Conservation (phyloP, 2,888 invertebrate species). For the Dryadula phaetusa region DNA sequence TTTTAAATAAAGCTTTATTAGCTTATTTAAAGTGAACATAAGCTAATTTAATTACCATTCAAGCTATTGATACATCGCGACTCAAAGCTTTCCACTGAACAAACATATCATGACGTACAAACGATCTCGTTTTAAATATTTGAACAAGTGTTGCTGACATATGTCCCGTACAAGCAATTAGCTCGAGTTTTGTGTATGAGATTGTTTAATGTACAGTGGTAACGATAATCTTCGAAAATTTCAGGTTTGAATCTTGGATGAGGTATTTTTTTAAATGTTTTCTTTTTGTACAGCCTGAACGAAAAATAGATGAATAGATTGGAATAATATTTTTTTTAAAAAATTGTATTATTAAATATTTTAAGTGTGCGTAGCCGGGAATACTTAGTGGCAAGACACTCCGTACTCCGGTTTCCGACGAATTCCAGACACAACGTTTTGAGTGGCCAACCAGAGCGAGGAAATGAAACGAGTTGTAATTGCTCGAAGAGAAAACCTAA, state of each 20-base stretch:
- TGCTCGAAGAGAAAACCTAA: too few relatives aligned
- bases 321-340: too few relatives aligned
- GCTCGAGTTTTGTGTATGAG: slow-evolving; percentile 11
- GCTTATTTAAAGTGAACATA: neutral
- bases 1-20: neutral
- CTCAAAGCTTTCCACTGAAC: slow-evolving; percentile 29
- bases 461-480: too few relatives aligned
- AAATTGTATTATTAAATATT: too few relatives aligned
- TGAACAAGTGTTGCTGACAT: slow-evolving; percentile 48
- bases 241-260: neutral
- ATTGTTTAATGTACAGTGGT: neutral
- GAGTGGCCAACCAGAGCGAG: too few relatives aligned
- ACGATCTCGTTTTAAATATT: slow-evolving; percentile 40
- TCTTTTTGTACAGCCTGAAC: too few relatives aligned
- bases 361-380: too few relatives aligned
- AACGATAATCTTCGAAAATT: neutral
- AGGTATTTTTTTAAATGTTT: too few relatives aligned
- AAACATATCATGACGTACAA: slow-evolving; percentile 47
- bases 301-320: too few relatives aligned
- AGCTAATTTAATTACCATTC: slow-evolving; percentile 9
- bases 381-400: too few relatives aligned
- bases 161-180: slow-evolving; percentile 40
- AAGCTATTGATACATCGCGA: neutral
- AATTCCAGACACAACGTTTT: too few relatives aligned
- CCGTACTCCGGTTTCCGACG: too few relatives aligned